Evolutionary conservation across 1,140 invertebrate genomes (phyloP), one percentile per base, ranked within the genome.

Genomic region (Pseudoatta argentina): DNA sequence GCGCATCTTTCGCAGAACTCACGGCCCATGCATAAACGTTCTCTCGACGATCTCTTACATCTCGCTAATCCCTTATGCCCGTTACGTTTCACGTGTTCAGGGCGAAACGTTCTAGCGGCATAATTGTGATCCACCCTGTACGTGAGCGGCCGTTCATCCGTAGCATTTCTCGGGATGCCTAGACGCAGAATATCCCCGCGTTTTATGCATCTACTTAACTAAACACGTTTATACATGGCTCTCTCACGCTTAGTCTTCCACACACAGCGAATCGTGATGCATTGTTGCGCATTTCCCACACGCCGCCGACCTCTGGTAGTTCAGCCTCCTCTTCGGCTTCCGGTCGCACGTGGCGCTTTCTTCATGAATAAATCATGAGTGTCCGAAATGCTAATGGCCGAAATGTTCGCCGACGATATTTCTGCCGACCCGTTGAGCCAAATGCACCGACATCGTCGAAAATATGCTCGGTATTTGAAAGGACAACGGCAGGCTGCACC

Each of bases 351-450:
- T 86, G 79, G 63, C 30, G 59, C 63, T 82, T 90, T 87, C 89
- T 88, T 87, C 87, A 90, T 91, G 89, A 91, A 91, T 91, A 91
- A 91, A 90, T 91, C 89, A 91, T 87, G 86, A 90, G 69, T 55
- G 75, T 75, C 83, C 89, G 87, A 91, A 91, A 91, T 90, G 89
- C 88, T 91, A 91, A 91, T 88, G 86, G 89, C 71, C 66, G 86
- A 90, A 91, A 91, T 86, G 86, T 82, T 53, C 86, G 82, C 76
- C 64, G 73, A 39, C 71, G 71, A 21, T 87, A 82, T 89, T 87
- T 85, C 88, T 66, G 34, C 85, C 85, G 51, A 86, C 76, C 67
- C 69, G 78, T 87, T 71, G 82, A 89, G 71, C 86, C 76, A 88
- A 89, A 79, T 88, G 44, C 57, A 55, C 87, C 51, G 85, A 89